phyloP scores from a whole-genome alignment of 2,888 invertebrate species.

The Trachelus stipa region DNA sequence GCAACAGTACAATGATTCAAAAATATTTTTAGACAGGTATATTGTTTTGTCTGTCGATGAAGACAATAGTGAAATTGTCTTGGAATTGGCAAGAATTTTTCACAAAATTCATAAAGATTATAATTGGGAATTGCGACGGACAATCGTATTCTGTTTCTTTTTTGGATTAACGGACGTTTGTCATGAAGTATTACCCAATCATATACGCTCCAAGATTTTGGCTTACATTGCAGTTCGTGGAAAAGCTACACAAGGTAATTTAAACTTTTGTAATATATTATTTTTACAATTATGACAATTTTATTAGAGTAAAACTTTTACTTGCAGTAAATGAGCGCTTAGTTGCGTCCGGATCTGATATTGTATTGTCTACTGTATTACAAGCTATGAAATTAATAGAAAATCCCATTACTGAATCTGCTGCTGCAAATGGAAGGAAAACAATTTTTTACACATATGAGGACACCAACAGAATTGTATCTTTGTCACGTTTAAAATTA shows the following conservation, averaged over 20 bases:
- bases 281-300: constrained; percentile 6
- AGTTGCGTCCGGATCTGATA: constrained; percentile 53
- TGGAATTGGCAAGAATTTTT: constrained; percentile 48
- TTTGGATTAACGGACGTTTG: constrained; percentile 47
- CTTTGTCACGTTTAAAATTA: constrained; percentile 39
- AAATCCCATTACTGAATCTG: constrained; percentile 17
- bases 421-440: neutral
- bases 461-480: neutral
- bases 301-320: neutral
- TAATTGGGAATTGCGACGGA: constrained; percentile 55
- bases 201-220: constrained; percentile 44
- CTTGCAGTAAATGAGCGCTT: constrained; percentile 47
- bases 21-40: constrained; percentile 52
- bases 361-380: constrained; percentile 50
- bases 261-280: neutral
- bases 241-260: constrained; percentile 44
- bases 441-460: constrained; percentile 19
- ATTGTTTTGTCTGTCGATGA: constrained; percentile 52
- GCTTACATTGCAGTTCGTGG: constrained; percentile 53
- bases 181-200: constrained; percentile 37
- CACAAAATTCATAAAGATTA: constrained; percentile 41
- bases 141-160: constrained; percentile 55
- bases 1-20: neutral
- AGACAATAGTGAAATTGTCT: constrained; percentile 46
- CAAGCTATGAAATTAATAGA: constrained; percentile 38